phyloP scores from a whole-genome alignment of 2,113 vertebrate genomes.

The Poeciliopsis prolifica region DNA sequence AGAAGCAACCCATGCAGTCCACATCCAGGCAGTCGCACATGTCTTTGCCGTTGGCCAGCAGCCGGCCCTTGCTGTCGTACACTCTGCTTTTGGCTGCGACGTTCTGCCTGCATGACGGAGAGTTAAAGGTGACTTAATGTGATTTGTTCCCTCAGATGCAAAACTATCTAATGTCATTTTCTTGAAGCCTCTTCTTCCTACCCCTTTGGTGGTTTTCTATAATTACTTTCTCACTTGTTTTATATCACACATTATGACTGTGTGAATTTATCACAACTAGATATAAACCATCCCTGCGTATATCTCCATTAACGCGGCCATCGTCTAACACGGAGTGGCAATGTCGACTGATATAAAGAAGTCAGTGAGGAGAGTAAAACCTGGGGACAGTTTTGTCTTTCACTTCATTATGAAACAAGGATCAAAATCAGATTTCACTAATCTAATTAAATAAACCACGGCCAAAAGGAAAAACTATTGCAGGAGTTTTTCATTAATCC shows the following conservation, averaged over 20 bases:
- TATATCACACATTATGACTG: conserved; percentile 6
- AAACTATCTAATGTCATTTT: not conserved
- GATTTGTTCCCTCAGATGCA: not conserved
- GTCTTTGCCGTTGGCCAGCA: conserved; percentile 89
- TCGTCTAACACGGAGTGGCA: not conserved
- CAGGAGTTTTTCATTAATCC: not conserved
- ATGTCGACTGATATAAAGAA: conserved; percentile 11
- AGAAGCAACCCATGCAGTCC: conserved; percentile 96
- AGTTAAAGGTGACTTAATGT: conserved; percentile 13
- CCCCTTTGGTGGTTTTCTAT: not conserved
- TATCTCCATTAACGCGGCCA: not conserved
- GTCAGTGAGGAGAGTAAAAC: not conserved
- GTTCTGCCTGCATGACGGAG: conserved; percentile 78
- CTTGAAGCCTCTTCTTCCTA: not conserved
- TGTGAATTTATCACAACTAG: conserved; percentile 6
- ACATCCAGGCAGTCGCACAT: conserved; percentile 95
- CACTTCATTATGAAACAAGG: conserved; percentile 13
- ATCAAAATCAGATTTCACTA: conserved; percentile 6
- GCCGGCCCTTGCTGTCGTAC: conserved; percentile 90
- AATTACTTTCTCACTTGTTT: conserved; percentile 20
- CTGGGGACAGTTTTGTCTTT: conserved; percentile 28
- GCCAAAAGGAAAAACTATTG: not conserved
- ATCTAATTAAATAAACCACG: conserved; percentile 4
- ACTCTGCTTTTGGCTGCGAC: conserved; percentile 89
- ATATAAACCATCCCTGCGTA: conserved; percentile 11